Evolutionary conservation across 2,888 invertebrate genomes (phyloP).

Genomic region (Luperina testacea): DNA sequence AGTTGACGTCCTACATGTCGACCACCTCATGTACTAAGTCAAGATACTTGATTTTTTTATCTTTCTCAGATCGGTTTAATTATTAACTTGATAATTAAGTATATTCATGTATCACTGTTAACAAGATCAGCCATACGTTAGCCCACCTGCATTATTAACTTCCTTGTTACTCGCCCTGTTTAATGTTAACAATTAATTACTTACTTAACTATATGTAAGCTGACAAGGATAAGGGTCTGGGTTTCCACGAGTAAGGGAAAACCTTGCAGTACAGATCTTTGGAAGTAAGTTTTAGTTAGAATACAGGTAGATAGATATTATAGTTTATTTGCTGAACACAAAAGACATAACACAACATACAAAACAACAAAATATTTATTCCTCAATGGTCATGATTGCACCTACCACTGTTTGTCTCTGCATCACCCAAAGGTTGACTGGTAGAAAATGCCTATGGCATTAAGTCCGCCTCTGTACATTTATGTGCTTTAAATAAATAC

Average conservation of each 20-base stretch:
- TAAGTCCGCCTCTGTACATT: no score
- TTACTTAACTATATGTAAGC: conserved; percentile 10
- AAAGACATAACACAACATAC: not conserved
- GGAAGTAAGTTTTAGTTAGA: not conserved
- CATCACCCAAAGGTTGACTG: no score
- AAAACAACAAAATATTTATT: no score
- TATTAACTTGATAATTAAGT: conserved; percentile 20
- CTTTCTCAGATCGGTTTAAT: not conserved
- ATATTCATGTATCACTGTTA: conserved; percentile 20
- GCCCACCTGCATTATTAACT: conserved; percentile 49
- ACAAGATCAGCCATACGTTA: conserved; percentile 15
- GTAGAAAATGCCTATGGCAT: no score
- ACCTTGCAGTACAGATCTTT: not conserved
- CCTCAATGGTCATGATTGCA: no score
- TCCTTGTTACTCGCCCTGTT: conserved; percentile 39
- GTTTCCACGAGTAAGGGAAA: not conserved
- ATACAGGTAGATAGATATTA: not conserved
- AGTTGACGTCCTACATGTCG: not conserved
- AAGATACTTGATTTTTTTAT: not conserved
- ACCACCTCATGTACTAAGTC: not conserved
- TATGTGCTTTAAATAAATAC: no score
- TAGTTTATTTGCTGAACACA: not conserved
- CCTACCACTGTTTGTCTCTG: no score
- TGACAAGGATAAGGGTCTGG: not conserved
- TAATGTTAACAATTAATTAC: conserved; percentile 23